A percentile compares a stretch with the other conserved stretches of the same genome.
Evolutionary conservation across 2,797 vertebrate genomes (phyloP).

Genomic region (Melanotaenia nigrans): DNA sequence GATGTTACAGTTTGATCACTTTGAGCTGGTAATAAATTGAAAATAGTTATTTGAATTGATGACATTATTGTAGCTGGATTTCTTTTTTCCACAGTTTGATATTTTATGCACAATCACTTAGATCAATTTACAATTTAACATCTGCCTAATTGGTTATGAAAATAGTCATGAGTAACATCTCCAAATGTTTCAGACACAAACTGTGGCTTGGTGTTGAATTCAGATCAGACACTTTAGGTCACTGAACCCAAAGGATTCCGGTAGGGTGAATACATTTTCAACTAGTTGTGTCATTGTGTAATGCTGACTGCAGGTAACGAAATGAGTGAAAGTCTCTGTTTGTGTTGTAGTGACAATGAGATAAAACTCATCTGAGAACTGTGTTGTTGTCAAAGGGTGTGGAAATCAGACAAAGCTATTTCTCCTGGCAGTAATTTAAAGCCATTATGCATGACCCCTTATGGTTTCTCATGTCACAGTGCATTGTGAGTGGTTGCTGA

Average conservation of each 20-base stretch:
- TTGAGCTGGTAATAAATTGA: background rate
- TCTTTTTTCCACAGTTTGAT: too few species aligned
- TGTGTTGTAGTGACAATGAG: constrained; percentile 42
- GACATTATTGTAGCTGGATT: background rate
- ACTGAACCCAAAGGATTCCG: constrained; percentile 26
- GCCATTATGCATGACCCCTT: constrained; percentile 58
- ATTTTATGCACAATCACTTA: background rate
- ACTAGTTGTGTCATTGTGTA: constrained; percentile 29
- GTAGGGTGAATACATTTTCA: constrained; percentile 27
- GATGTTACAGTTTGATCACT: background rate
- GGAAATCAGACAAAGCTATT: constrained; percentile 39
- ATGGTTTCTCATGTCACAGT: constrained; percentile 57
- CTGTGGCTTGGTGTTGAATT: too few species aligned
- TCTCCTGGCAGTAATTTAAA: constrained; percentile 47
- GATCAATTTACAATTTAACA: background rate
- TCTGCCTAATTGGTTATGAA: background rate
- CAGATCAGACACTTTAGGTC: background rate
- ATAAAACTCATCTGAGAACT: constrained; percentile 48
- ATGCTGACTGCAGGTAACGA: constrained; percentile 15
- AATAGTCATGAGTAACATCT: background rate
- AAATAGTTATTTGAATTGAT: background rate
- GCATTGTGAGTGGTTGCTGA: constrained; percentile 56
- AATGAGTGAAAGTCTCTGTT: constrained; percentile 36
- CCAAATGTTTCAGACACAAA: too few species aligned
- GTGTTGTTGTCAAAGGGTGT: constrained; percentile 37